A percentile compares a stretch with the other conserved stretches of the same genome.
Evolutionary conservation across 1,140 invertebrate species (phyloP).

Genomic region (Drosophila bipectinata): DNA sequence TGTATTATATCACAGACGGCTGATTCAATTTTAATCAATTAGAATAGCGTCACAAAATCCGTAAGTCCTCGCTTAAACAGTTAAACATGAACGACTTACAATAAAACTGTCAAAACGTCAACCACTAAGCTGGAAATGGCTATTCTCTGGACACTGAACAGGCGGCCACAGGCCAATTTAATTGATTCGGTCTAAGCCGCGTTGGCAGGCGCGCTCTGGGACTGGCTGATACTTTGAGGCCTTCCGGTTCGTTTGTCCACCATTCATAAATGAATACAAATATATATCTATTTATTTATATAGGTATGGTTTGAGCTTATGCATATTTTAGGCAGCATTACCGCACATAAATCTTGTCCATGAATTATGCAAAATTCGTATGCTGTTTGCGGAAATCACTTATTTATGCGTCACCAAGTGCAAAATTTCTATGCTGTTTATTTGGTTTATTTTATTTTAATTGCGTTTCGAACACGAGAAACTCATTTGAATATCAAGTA

Average conservation of each 20-base stretch:
- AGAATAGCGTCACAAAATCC: conserved; percentile 6
- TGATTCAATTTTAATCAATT: conserved; percentile 23
- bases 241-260: conserved; percentile 10
- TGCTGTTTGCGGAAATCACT: conserved; percentile 43
- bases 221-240: conserved; percentile 26
- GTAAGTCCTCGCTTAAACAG: conserved; percentile 45
- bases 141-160: conserved; percentile 26
- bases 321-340: conserved; percentile 45
- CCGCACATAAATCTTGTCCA: conserved; percentile 43
- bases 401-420: conserved; percentile 26
- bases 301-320: conserved; percentile 22
- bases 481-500: conserved; percentile 11
- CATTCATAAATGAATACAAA: conserved; percentile 23
- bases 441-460: conserved; percentile 23
- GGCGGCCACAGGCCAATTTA: conserved; percentile 53
- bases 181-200: conserved; percentile 68
- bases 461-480: conserved; percentile 10
- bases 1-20: background rate
- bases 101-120: conserved; percentile 78
- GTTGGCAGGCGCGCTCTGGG: conserved; percentile 43
- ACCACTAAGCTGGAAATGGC: conserved; percentile 69
- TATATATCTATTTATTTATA: background rate
- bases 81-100: conserved; percentile 50
- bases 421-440: conserved; percentile 11
- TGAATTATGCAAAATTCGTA: conserved; percentile 48